phyloP scores from a whole-genome alignment of 2,113 vertebrate species.

The Percopsis transmontana region DNA sequence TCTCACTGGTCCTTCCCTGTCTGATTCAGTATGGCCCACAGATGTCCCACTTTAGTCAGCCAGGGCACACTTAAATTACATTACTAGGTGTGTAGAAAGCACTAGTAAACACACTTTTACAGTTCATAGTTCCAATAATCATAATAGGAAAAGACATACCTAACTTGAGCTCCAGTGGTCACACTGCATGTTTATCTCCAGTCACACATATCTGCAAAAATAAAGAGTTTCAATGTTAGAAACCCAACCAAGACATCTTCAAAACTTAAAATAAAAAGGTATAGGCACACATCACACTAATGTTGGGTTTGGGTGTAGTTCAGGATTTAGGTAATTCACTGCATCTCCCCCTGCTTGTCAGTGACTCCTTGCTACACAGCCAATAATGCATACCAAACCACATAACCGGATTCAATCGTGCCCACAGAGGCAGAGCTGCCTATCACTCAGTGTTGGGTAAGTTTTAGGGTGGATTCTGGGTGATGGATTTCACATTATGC shows the following conservation, averaged over 20 bases:
- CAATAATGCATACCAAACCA: neutral
- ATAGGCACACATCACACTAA: neutral
- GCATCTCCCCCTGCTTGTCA: slow-evolving; percentile 1
- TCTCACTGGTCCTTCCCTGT: slow-evolving; percentile 44
- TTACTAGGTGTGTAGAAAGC: neutral
- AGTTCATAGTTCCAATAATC: neutral
- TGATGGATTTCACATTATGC: neutral
- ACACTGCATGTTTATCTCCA: slow-evolving; percentile 41
- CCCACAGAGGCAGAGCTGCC: neutral
- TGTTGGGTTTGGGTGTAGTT: neutral
- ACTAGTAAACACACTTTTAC: slow-evolving; percentile 5
- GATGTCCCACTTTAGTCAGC: slow-evolving; percentile 23
- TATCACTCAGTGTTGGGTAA: neutral
- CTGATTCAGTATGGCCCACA: slow-evolving; percentile 36
- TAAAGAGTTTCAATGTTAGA: slow-evolving; percentile 2
- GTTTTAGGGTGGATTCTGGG: neutral
- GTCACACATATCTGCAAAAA: slow-evolving; percentile 27
- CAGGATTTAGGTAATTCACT: slow-evolving; percentile 7
- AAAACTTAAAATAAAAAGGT: too few relatives aligned
- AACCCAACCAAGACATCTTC: too few relatives aligned
- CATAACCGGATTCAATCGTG: neutral
- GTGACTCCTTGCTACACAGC: neutral
- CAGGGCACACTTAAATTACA: slow-evolving; percentile 1
- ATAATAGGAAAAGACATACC: slow-evolving; percentile 32
- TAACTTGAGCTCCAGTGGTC: slow-evolving; percentile 42